Base-by-base conservation (phyloP, 1,140 invertebrate genomes). In the Trinorchestia longiramus region DNA sequence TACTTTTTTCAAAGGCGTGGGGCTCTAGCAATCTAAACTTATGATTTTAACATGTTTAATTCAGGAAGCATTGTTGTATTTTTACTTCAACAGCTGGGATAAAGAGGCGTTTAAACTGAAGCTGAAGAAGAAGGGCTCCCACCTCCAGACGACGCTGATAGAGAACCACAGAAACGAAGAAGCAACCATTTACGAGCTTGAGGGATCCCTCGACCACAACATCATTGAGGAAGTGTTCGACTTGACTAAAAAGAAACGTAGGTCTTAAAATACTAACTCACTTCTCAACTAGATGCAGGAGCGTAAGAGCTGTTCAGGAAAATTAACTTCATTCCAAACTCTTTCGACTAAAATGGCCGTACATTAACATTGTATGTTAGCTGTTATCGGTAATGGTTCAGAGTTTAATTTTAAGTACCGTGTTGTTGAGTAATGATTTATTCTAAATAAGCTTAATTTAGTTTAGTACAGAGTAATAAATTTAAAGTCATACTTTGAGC, bases 41-140 rank as follows among this genome's bases (percentile, higher is more conserved):
- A 36, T 23, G 28, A 77, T 77, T 53, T 77, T 77, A 77, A 15
- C 28, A 11, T 77, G 28, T 77, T 15, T 23, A 23, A 23, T 77
- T 11, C 15, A 90, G 4, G 4, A 42, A 90, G 41, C 88, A 41
- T 0, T 90, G 41, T 41, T 8, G 4, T 90, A 41, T 15, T 42
- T 4, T 90, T 87, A 15, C 36, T 42, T 42, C 92, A 94, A 94
- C 92, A 94, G 92, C 36, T 94, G 92, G 92, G 92, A 94, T 36
- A 94, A 94, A 43, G 92, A 94, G 47, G 92, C 92, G 44, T 94
- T 94, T 40, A 94, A 47, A 45, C 92, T 94, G 92, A 94, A 94
- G 44, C 44, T 94, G 44, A 42, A 94, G 92, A 94, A 94, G 43
- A 94, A 45, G 40, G 92, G 92, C 43, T 3, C 6, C 4, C 44